These are phyloP conservation scores for Lottia scabra DNA, from an alignment of 2,888 invertebrate genomes.

Conservation along the genomic window DNA sequence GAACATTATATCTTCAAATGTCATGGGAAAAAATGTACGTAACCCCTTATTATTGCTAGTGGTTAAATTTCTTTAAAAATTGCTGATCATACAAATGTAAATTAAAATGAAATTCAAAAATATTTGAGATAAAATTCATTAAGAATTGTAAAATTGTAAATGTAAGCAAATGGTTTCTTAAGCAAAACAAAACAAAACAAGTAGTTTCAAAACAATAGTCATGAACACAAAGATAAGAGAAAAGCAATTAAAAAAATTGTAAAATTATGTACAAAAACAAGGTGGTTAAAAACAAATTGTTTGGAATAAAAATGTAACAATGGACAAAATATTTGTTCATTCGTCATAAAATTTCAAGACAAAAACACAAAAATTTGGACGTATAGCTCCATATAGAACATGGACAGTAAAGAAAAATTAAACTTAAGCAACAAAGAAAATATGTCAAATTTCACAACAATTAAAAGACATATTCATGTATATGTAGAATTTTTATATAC, in stretches of 20 bases:
- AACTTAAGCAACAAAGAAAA: not conserved
- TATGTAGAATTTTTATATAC: not conserved
- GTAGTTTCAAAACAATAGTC: not conserved
- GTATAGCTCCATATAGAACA: not conserved
- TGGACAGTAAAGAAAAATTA: not conserved
- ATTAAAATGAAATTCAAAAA: too few relatives aligned
- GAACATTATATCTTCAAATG: too few relatives aligned
- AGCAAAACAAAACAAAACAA: too few relatives aligned
- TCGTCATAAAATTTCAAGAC: not conserved
- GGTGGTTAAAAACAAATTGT: not conserved
- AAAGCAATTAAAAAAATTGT: not conserved
- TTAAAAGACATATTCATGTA: not conserved
- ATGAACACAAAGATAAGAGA: conserved; percentile 1
- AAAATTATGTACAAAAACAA: conserved; percentile 2
- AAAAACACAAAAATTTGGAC: not conserved
- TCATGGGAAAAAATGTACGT: too few relatives aligned
- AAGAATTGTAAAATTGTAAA: too few relatives aligned
- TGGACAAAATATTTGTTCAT: not conserved
- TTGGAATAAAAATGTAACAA: not conserved
- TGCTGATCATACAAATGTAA: too few relatives aligned
- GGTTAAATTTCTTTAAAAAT: too few relatives aligned
- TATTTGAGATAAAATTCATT: too few relatives aligned
- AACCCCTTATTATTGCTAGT: too few relatives aligned
- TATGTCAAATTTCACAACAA: not conserved
- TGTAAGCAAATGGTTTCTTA: too few relatives aligned